A percentile compares a stretch with the other conserved stretches of the same genome.
These are phyloP conservation scores for Macrobrachium nipponense DNA, from an alignment of 1,140 invertebrate genomes.

Conservation along the genomic window DNA sequence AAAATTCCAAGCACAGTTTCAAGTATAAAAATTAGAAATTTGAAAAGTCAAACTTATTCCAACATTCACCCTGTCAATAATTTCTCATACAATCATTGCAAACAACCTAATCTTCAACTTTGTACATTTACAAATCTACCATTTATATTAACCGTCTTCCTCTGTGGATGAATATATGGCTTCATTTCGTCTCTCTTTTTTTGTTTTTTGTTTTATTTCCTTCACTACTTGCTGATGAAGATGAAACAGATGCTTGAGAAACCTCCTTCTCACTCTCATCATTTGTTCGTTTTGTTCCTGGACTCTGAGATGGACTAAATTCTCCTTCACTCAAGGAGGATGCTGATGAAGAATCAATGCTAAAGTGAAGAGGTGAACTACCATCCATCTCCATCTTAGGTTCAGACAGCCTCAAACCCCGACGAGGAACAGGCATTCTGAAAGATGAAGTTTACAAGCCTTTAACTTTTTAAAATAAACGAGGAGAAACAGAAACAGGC, in stretches of 20 bases:
- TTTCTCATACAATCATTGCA: too few species aligned
- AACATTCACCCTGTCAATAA: not conserved
- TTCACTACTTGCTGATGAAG: slow-evolving; percentile 16
- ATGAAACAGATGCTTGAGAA: not conserved
- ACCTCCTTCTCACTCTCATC: slow-evolving; percentile 21
- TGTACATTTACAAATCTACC: not conserved
- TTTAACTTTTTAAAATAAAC: too few species aligned
- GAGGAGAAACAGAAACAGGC: not conserved
- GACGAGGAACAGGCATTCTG: not conserved
- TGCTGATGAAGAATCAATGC: slow-evolving; percentile 36
- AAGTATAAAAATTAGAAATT: too few species aligned
- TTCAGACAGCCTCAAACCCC: slow-evolving; percentile 22
- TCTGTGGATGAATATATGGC: slow-evolving; percentile 49
- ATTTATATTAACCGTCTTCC: slow-evolving; percentile 30
- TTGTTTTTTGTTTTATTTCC: slow-evolving; percentile 33
- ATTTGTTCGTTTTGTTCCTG: slow-evolving; percentile 37
- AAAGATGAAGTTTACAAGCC: not conserved
- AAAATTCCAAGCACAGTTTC: too few species aligned
- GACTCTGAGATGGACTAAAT: slow-evolving; percentile 42
- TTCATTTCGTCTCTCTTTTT: slow-evolving; percentile 49
- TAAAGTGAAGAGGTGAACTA: slow-evolving; percentile 1
- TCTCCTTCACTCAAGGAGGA: slow-evolving; percentile 47
- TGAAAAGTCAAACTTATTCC: not conserved
- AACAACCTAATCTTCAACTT: not conserved
- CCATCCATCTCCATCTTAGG: not conserved